phyloP scores from a whole-genome alignment of 2,888 invertebrate genomes.

The Tethea ocularis region DNA sequence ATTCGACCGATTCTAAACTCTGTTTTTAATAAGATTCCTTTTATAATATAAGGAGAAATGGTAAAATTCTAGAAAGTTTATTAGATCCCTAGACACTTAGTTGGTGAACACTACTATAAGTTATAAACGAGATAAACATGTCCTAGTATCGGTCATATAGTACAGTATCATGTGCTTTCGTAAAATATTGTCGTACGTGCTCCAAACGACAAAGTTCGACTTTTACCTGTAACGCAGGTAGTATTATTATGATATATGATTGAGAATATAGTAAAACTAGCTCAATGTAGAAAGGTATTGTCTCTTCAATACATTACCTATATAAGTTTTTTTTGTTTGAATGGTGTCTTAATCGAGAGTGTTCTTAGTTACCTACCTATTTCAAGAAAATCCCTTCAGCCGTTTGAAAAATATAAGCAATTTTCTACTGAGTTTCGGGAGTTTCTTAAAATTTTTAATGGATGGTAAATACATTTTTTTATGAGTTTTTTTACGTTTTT shows the following conservation, averaged over 20 bases:
- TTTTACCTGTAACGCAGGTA: background rate
- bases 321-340: no score
- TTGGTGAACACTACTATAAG: background rate
- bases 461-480: no score
- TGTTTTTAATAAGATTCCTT: background rate
- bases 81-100: background rate
- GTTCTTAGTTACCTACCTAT: no score
- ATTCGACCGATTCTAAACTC: background rate
- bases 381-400: no score
- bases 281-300: no score
- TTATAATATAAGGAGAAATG: background rate
- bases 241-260: background rate
- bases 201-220: background rate
- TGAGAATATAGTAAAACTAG: no score
- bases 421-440: no score
- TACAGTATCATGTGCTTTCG: background rate
- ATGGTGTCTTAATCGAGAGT: no score
- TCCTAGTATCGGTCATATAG: background rate
- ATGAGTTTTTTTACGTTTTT: no score
- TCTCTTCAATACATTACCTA: no score
- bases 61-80: background rate
- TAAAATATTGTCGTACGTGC: background rate
- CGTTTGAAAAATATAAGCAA: no score
- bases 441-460: no score
- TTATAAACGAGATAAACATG: background rate